phyloP scores from a whole-genome alignment of 2,888 invertebrate species.

The Dicranocentrus wangi region DNA sequence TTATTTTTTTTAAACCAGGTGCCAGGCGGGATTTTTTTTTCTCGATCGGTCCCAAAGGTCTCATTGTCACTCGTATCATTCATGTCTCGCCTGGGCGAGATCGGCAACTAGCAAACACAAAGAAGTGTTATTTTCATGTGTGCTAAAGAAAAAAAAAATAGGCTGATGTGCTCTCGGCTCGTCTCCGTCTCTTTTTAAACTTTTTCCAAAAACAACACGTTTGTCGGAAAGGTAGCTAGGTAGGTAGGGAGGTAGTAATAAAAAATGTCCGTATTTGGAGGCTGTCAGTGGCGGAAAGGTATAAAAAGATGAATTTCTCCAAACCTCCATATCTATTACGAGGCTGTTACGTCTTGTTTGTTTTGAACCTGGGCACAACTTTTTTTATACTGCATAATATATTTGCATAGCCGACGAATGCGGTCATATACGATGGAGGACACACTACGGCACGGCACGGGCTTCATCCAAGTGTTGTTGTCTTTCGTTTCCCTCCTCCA shows the following conservation, averaged over 20 bases:
- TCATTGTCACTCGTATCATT: conserved; percentile 70
- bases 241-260: too few relatives aligned
- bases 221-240: conserved; percentile 7
- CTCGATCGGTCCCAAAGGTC: conserved; percentile 72
- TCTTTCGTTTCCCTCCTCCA: too few relatives aligned
- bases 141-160: conserved; percentile 17
- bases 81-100: conserved; percentile 36
- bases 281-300: conserved; percentile 37
- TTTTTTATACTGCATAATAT: too few relatives aligned
- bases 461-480: too few relatives aligned
- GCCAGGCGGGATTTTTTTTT: conserved; percentile 66
- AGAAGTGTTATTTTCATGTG: not conserved
- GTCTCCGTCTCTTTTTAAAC: conserved; percentile 1
- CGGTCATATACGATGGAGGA: too few relatives aligned
- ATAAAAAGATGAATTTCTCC: too few relatives aligned
- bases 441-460: too few relatives aligned
- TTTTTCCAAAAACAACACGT: conserved; percentile 38
- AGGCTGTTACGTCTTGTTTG: too few relatives aligned
- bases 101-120: not conserved
- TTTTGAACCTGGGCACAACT: too few relatives aligned
- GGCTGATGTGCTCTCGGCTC: not conserved
- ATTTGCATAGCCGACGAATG: conserved; percentile 28
- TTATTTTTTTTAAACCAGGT: conserved; percentile 65
- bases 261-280: conserved; percentile 12
- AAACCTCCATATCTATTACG: too few relatives aligned